A percentile compares a stretch with the other conserved stretches of the same genome.
phyloP scores from a whole-genome alignment of 2,113 vertebrate genomes.

The Craseonycteris thonglongyai region DNA sequence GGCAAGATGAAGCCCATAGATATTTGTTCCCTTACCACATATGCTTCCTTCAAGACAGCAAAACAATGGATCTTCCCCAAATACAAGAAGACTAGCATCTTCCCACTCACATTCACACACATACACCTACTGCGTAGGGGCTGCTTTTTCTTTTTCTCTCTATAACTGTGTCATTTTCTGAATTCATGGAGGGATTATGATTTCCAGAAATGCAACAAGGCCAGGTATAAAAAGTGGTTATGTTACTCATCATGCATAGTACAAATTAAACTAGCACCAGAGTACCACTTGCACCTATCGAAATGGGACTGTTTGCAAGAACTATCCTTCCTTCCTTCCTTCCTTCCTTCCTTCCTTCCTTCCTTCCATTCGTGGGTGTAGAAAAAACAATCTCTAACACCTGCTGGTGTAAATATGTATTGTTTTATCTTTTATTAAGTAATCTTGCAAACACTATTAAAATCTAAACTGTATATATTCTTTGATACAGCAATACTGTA shows the following conservation, averaged over 20 bases:
- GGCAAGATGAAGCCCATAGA: not conserved
- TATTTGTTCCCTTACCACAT: not conserved
- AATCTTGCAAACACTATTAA: not conserved
- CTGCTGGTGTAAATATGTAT: not conserved
- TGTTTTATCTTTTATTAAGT: not conserved
- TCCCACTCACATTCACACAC: not conserved
- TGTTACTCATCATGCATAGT: not conserved
- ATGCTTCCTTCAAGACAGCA: not conserved
- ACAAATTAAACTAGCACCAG: not conserved
- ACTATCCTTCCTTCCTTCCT: no score
- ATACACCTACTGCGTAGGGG: not conserved
- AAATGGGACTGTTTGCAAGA: not conserved
- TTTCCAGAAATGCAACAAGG: not conserved
- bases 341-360: no score
- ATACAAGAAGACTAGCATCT: accelerated
- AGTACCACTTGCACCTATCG: not conserved
- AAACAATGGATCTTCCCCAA: not conserved
- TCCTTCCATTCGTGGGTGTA: not conserved
- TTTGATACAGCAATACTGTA: not conserved
- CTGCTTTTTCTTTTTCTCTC: not conserved
- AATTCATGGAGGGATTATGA: not conserved
- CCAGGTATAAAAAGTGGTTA: not conserved
- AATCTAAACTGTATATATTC: not conserved
- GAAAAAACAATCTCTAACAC: not conserved
- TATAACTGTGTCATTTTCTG: not conserved